phyloP scores from a whole-genome alignment of 2,888 invertebrate genomes.

The Cephus rjabovi region DNA sequence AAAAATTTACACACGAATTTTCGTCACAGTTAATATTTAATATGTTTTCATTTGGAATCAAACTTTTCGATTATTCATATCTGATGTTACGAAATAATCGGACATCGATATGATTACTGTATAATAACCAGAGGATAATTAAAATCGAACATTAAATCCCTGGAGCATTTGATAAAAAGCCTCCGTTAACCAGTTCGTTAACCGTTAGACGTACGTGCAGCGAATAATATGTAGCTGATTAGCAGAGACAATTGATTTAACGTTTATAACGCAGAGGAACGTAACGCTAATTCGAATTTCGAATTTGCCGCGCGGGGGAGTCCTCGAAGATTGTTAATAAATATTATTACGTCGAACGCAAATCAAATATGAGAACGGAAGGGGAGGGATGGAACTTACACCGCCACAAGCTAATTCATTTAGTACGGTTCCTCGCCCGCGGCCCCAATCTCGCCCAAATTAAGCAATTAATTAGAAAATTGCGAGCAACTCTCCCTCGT shows the following conservation, averaged over 20 bases:
- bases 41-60: too few relatives aligned
- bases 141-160: background rate
- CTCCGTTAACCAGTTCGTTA: background rate
- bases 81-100: too few relatives aligned
- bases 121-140: background rate
- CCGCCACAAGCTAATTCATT: slow-evolving; percentile 48
- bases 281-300: background rate
- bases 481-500: slow-evolving; percentile 25
- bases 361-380: slow-evolving; percentile 36
- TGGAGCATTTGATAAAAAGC: background rate
- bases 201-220: background rate
- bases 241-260: background rate
- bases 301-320: background rate
- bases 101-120: too few relatives aligned
- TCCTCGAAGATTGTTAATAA: slow-evolving; percentile 31
- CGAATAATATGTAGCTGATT: background rate
- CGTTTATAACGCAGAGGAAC: background rate
- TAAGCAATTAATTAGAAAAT: slow-evolving; percentile 57
- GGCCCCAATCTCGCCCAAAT: slow-evolving; percentile 49
- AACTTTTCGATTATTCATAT: too few relatives aligned
- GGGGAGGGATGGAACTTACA: slow-evolving; percentile 36
- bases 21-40: too few relatives aligned
- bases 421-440: slow-evolving; percentile 44
- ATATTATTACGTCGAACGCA: slow-evolving; percentile 40
- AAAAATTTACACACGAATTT: too few relatives aligned